phyloP scores from a whole-genome alignment of 64 coral and sea anemone genomes.

The Stichodactyla helianthus region DNA sequence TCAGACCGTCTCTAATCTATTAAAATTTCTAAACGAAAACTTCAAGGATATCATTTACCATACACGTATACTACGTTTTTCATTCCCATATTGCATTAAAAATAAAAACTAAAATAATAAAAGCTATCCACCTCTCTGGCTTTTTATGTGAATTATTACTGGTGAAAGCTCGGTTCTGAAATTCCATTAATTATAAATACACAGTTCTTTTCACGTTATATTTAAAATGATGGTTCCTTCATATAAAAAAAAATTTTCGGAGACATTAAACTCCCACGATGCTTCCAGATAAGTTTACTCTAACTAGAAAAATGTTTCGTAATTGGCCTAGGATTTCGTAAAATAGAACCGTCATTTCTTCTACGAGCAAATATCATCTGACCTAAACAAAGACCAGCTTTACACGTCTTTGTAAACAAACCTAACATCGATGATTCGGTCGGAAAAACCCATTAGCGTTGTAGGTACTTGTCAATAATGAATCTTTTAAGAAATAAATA shows the following conservation, averaged over 20 bases:
- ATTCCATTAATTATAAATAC: too few relatives aligned
- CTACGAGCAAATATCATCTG: neutral
- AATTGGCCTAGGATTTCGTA: too few relatives aligned
- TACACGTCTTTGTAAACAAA: constrained; percentile 11
- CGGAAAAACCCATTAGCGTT: neutral
- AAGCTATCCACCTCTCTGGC: too few relatives aligned
- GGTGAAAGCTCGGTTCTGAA: too few relatives aligned
- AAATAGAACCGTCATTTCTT: neutral
- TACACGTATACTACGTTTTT: neutral
- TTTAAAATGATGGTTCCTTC: too few relatives aligned
- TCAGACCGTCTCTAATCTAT: neutral
- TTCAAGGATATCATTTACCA: neutral
- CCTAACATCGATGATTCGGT: neutral
- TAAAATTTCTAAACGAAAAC: neutral
- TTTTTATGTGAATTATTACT: too few relatives aligned
- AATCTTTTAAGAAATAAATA: neutral
- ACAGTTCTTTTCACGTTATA: too few relatives aligned
- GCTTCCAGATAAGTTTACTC: too few relatives aligned
- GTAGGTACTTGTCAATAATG: neutral
- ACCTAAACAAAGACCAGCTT: neutral
- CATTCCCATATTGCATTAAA: too few relatives aligned
- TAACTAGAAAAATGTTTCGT: neutral
- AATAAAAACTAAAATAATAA: too few relatives aligned
- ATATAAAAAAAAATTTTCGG: too few relatives aligned
- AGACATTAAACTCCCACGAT: neutral